Base-by-base conservation (phyloP, 2,797 vertebrate genomes). In the Propithecus deckenii region DNA sequence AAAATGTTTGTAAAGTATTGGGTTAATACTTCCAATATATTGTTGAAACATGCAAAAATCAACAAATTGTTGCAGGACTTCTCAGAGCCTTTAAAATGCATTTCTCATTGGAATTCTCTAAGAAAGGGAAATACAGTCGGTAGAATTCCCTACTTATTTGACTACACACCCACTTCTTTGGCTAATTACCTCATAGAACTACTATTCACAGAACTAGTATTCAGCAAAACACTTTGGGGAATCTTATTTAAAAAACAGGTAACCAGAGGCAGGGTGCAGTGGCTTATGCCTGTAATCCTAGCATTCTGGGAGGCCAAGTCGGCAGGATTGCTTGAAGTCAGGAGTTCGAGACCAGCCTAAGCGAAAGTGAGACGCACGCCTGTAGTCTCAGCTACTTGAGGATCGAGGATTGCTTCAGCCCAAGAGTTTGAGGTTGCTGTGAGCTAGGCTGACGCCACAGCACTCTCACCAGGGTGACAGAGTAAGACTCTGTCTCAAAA, bases 51-150 rank as follows among this genome's bases (percentile, higher is more conserved):
- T 18, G 72, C 38, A 84, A 74, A 13, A 85, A 76, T 78, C 22
- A 81, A 76, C 30, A 52, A 55, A 25, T 43, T 46, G 23, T 72
- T 92, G 4, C 9, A 83, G 69, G 30, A 72, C 38, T 90, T 91
- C 75, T 95, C 48, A 91, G 63, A 69, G 41, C 4, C 65, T 93
- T 95, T 94, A 86, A 67, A 89, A 63, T 79, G 59, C 43, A 69
- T 74, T 74, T 94, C 72, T 46, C n/a, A 32, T 69, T 61, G 25
- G 30, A 89, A 87, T 78, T 28, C 55, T 91, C 86, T 72, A 94
- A 50, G 41, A 92, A 81, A 89, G 63, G 35, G 28, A 65, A 65
- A 32, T 65, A 61, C 11, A 38, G n/a, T 12, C 67, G 52, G 35
- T n/a, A 72, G 48, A 83, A 63, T 80, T 63, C 63, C 50, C 1